phyloP scores from a whole-genome alignment of 2,113 vertebrate genomes.

The Cairina moschata region DNA sequence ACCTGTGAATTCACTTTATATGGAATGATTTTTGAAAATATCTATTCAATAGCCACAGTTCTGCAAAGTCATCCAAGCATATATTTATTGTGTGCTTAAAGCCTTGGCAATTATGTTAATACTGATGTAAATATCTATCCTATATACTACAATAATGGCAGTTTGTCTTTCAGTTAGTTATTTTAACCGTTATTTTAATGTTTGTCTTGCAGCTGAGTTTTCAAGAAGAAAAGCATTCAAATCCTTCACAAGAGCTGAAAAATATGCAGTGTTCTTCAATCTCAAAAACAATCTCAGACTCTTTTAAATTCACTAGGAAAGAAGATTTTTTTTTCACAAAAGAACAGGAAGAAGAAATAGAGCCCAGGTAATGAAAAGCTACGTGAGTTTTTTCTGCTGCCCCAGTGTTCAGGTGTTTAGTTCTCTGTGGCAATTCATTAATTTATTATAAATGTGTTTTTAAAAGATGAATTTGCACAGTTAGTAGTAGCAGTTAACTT shows the following conservation, averaged over 20 bases:
- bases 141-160: not conserved
- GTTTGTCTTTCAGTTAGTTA: not conserved
- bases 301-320: constrained; percentile 38
- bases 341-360: constrained; percentile 43
- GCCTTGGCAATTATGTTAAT: not conserved
- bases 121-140: not conserved
- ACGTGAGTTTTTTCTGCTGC: not conserved
- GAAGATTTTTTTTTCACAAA: constrained; percentile 67
- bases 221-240: constrained; percentile 44
- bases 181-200: not conserved
- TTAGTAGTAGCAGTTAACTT: not conserved
- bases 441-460: not conserved
- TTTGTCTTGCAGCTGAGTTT: constrained; percentile 51
- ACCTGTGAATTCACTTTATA: not conserved
- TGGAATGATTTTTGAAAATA: not conserved
- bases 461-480: not conserved
- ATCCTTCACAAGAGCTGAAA: constrained; percentile 60
- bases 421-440: not conserved
- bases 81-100: not conserved
- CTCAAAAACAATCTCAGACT: constrained; percentile 29
- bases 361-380: constrained; percentile 69
- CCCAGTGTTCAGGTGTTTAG: not conserved
- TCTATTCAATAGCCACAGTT: not conserved
- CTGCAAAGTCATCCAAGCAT: not conserved
- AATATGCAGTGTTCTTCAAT: not conserved